These are phyloP conservation scores for Chondrilla cf. caribensis DNA, from an alignment of 37 sponge, comb jelly and placozoan species.

Conservation along the genomic window DNA sequence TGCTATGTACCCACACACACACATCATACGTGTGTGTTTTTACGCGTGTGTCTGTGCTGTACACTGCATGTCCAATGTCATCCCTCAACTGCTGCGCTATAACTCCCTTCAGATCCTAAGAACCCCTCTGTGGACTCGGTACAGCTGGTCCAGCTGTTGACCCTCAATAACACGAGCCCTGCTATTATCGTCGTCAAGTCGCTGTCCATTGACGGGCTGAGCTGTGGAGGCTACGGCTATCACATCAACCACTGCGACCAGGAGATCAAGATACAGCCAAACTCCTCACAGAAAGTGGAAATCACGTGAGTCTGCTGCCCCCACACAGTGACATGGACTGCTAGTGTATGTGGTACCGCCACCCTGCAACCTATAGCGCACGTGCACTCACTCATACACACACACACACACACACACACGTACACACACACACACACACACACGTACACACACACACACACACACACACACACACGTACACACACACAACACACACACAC, in stretches of 20 bases:
- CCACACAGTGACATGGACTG: not conserved
- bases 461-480: conserved; percentile 15
- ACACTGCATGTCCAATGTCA: no score
- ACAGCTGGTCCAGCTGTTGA: not conserved
- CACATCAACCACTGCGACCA: conserved; percentile 21
- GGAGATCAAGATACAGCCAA: conserved; percentile 6
- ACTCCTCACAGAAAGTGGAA: conserved; percentile 12
- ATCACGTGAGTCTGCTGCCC: conserved; percentile 1
- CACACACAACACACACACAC: not conserved
- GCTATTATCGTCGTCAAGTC: not conserved
- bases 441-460: conserved; percentile 36
- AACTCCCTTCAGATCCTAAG: no score
- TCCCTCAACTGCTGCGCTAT: no score
- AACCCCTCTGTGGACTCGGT: no score
- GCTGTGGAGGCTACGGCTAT: conserved; percentile 34
- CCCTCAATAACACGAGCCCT: conserved; percentile 18
- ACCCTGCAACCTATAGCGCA: not conserved
- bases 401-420: not conserved
- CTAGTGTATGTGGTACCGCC: not conserved
- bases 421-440: conserved; percentile 17
- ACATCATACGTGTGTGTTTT: no score
- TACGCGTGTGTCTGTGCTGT: no score
- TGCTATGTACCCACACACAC: no score
- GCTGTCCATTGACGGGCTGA: conserved; percentile 13
- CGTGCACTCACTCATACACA: no score